Base-by-base conservation (phyloP, 2,797 vertebrate species). In the Anguilla anguilla region DNA sequence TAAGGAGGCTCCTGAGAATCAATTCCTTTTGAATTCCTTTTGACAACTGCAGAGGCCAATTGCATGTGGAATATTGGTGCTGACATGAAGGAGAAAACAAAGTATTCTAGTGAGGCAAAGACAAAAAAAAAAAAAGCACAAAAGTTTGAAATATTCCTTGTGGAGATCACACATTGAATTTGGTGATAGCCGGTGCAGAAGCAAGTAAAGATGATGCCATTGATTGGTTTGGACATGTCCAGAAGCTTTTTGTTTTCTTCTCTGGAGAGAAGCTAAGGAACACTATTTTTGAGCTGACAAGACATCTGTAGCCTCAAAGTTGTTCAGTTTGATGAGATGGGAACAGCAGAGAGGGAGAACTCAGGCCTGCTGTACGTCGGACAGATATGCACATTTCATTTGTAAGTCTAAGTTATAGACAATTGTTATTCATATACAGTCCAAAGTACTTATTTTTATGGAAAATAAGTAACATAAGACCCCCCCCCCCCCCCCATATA, bases 161-260 rank as follows among this genome's bases (percentile, higher is more conserved):
- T n/a, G 43, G 79, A 82, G 22, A 10, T 82, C 2, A 31, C 43
- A 81, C 3, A 46, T 81, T 81, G 79, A 25, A 82, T 49, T 46
- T 82, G 43, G 6, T 82, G 79, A 31, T 51, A 82, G 79, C 46
- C 9, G 43, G 43, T 25, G 79, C 79, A 82, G 79, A 49, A n/a
- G 79, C 19, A 51, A 7, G 19, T 46, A 25, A 35, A 46, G 79
- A 22, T 51, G 79, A 82, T 51, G 43, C 46, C 79, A 51, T 51
- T 82, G 79, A 82, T 82, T 82, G 22, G 9, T 49, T 82, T 51
- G 79, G 79, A 51, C 79, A n/a, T 10, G 43, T 35, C 43, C 79
- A n/a, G 43, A 11, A 82, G 79, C 79, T 51, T 22, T 49, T 49
- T 82, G 79, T 31, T 3, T 49, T 82, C 79, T 51, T n/a, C 79